phyloP scores from a whole-genome alignment of 2,888 invertebrate genomes.

The Leptopilina syphax region DNA sequence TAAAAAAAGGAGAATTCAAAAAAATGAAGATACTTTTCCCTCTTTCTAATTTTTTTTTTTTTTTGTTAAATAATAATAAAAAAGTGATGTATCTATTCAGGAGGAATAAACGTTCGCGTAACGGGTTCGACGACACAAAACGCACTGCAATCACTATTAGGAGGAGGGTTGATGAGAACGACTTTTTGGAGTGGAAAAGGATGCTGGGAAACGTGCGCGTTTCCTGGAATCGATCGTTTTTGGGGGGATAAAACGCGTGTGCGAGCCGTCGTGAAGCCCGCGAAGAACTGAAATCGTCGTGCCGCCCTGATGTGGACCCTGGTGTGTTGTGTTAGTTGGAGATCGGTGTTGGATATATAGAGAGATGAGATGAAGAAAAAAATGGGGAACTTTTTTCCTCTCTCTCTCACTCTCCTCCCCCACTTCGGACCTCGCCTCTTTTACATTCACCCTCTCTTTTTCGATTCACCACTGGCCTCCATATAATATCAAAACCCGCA shows the following conservation, averaged over 20 bases:
- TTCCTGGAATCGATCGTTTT: conserved; percentile 39
- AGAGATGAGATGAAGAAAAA: conserved; percentile 51
- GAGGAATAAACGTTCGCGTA: neutral
- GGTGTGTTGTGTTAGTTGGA: conserved; percentile 39
- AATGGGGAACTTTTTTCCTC: conserved; percentile 58
- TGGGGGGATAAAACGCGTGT: conserved; percentile 54
- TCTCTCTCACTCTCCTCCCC: conserved; percentile 17
- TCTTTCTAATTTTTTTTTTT: neutral
- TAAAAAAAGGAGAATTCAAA: neutral
- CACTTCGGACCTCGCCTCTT: conserved; percentile 50
- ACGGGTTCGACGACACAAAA: conserved; percentile 38
- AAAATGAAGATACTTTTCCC: neutral
- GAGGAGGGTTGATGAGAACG: conserved; percentile 24
- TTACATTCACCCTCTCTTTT: conserved; percentile 54
- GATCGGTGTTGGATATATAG: conserved; percentile 42
- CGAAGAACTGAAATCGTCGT: conserved; percentile 65
- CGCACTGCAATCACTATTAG: conserved; percentile 19
- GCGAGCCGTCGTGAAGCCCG: conserved; percentile 68
- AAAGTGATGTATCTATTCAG: no score
- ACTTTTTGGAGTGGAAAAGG: conserved; percentile 28
- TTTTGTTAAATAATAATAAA: neutral
- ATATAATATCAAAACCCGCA: conserved; percentile 52
- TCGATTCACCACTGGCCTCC: conserved; percentile 49
- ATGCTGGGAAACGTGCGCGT: conserved; percentile 41
- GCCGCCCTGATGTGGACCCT: conserved; percentile 52